Evolutionary conservation across 2,888 invertebrate genomes (phyloP), one percentile per base, ranked within the genome.

Genomic region (Drosophila tripunctata): DNA sequence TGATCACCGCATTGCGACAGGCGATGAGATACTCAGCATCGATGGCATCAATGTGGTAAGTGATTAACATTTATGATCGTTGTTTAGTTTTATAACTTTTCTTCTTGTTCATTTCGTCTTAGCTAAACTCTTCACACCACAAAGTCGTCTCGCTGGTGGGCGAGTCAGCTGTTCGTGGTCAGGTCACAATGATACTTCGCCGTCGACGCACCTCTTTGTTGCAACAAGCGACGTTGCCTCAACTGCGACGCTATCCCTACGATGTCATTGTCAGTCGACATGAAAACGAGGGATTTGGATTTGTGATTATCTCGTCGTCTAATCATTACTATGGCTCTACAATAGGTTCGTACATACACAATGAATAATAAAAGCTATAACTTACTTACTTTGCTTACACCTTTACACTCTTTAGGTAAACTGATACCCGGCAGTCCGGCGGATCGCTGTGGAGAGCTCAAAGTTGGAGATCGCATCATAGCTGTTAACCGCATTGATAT

Each of bases 271-370:
- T 99, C 1, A 95, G 95, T 65, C 93, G 98, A 48, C 94, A 94
- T 90, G 98, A 98, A 88, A 96, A 95, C 73, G 99, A 99, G 91
- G 99, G 99, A 3, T 99, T 99, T 91, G 99, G 99, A 8, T 99
- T 99, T 92, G 99, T 99, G 44, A 98, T 99, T 78, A 99, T 99
- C 83, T 98, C 99, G 0, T 97, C 97, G 4, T 96, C 97, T 3
- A 97, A 97, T 95, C 78, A 94, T 92, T 70, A 93, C 92, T 90
- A 91, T 67, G 96, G 96, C 22, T 96, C 96, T 1, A 97, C 97
- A 19, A 98, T 98, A 76, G 98, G 98, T 94, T 90, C 58, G 74
- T 44, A n/a, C 4, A 1, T 3, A 17, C 1, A 1, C 2, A 12
- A 2, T 8, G 5, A 22, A 38, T 3, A 6, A 30, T 4, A 3